phyloP scores from a whole-genome alignment of 1,140 invertebrate species.

The Hypsibius dujardini region DNA sequence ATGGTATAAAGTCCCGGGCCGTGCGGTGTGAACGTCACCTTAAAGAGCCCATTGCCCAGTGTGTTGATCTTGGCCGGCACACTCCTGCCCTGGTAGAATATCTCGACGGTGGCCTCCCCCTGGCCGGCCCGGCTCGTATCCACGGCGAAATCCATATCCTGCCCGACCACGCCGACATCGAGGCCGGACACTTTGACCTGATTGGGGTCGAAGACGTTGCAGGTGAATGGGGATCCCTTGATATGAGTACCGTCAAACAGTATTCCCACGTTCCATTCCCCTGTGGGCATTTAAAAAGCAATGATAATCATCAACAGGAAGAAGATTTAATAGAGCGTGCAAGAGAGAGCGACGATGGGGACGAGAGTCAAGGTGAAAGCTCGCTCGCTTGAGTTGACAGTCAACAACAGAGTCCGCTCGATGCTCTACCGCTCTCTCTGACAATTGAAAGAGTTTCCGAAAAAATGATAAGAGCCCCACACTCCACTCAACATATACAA shows the following conservation, averaged over 20 bases:
- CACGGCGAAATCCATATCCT: conserved; percentile 63
- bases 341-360: too few species aligned
- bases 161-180: conserved; percentile 53
- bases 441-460: too few species aligned
- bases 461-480: too few species aligned
- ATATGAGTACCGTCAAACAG: conserved; percentile 87
- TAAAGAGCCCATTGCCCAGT: conserved; percentile 58
- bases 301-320: too few species aligned
- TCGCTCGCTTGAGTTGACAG: too few species aligned
- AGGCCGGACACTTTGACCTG: conserved; percentile 54
- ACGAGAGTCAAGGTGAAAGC: too few species aligned
- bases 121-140: conserved; percentile 62
- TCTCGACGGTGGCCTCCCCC: conserved; percentile 68
- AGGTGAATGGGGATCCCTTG: conserved; percentile 84
- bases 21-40: conserved; percentile 69
- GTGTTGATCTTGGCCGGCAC: conserved; percentile 66
- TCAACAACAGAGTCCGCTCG: too few species aligned
- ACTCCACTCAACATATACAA: too few species aligned
- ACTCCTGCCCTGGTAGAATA: conserved; percentile 49
- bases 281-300: conserved; percentile 26
- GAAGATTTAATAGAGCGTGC: too few species aligned
- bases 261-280: conserved; percentile 83
- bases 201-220: conserved; percentile 86
- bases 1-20: conserved; percentile 76
- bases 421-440: too few species aligned